Base-by-base conservation (phyloP, 1,140 invertebrate species). In the Pectinophora gossypiella region DNA sequence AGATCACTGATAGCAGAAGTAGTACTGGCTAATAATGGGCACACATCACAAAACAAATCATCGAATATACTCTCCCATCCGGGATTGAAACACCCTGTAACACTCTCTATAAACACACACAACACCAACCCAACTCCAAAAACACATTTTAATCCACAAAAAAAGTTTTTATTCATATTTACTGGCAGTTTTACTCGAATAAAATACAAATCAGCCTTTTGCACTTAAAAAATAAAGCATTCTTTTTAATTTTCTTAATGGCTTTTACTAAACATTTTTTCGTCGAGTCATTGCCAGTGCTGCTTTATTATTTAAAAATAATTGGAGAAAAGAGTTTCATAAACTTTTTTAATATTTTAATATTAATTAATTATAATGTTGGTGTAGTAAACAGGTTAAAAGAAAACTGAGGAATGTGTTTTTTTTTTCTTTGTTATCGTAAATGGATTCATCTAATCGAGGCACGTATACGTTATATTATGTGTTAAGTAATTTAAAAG, bases 41-140 rank as follows among this genome's bases (percentile, higher is more conserved):
- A 77, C 10, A 84, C 40, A 15, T 72, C 66, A 0, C 74, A 47
- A 4, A 82, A 54, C 12, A 82, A 38, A 49, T 83, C 78, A 4
- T 77, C 72, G 6, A 74, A 61, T 16, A 84, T 48, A 35, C 70
- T 68, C 1, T 78, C 78, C 75, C 68, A 76, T 2, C 68, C 75
- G 1, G 47, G 50, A 16, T 72, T 62, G 35, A 68, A 68, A 55
- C 76, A 81, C 13, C 59, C 73, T 58, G 54, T 68, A 2, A 55
- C 72, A 54, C 61, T 70, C 12, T 54, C 52, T 45, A 68, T 40
- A 19, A 80, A 62, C 45, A 68, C 59, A 54, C 57, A 64, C 38
- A 73, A 5, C 16, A 65, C 47, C 48, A 71, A 45, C 19, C 59
- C 54, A 21, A 68, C 32, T 21, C 52, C 40, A 36, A 70, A 56